phyloP scores from a whole-genome alignment of 2,888 invertebrate genomes.

The Aspidapion aeneum region DNA sequence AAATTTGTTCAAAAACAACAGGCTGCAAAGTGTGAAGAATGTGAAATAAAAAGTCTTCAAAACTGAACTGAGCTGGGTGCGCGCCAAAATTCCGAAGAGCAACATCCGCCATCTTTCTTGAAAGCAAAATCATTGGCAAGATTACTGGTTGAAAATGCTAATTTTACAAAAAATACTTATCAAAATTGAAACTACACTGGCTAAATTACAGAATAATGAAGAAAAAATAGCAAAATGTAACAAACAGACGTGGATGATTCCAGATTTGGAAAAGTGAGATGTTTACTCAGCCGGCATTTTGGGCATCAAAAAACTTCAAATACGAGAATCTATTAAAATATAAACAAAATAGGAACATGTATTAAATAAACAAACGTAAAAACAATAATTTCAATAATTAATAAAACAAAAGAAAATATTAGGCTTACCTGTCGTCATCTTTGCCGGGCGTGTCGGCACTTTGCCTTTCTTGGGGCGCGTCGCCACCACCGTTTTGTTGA shows the following conservation, averaged over 20 bases:
- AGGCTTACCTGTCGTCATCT: constrained; percentile 76
- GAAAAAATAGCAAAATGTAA: constrained; percentile 25
- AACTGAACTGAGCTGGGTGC: constrained; percentile 21
- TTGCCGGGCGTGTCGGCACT: constrained; percentile 73
- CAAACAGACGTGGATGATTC: constrained; percentile 33
- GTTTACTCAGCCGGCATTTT: constrained; percentile 3
- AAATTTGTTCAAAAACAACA: constrained; percentile 15
- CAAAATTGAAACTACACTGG: constrained; percentile 31
- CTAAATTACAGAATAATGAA: constrained; percentile 30
- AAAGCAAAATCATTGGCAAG: constrained; percentile 17
- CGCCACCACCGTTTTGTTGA: constrained; percentile 60
- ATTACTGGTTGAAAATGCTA: constrained; percentile 25
- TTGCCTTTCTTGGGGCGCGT: constrained; percentile 67
- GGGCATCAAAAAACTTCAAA: background rate
- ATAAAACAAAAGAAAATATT: constrained; percentile 3
- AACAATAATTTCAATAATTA: background rate
- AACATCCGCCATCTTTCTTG: constrained; percentile 36
- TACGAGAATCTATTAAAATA: background rate
- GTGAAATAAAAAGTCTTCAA: constrained; percentile 1
- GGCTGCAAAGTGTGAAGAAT: constrained; percentile 19
- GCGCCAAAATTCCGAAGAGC: constrained; percentile 36
- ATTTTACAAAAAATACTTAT: constrained; percentile 27
- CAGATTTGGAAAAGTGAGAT: constrained; percentile 26
- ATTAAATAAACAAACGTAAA: background rate
- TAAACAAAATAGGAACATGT: constrained; percentile 4